phyloP scores from a whole-genome alignment of 1,140 invertebrate species.

The Heterodera schachtii region DNA sequence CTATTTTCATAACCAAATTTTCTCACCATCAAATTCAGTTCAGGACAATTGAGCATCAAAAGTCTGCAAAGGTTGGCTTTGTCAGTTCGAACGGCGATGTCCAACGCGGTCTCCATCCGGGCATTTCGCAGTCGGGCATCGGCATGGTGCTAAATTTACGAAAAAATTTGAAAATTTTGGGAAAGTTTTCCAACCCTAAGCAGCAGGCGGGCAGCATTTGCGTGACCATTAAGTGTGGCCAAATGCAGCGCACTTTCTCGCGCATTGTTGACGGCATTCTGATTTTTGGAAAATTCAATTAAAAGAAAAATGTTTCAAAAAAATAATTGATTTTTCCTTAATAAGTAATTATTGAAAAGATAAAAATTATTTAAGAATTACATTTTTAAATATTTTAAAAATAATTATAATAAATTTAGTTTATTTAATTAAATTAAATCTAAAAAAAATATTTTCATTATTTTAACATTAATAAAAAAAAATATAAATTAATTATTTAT shows the following conservation, averaged over 20 bases:
- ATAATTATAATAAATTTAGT: too few relatives aligned
- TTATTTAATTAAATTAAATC: too few relatives aligned
- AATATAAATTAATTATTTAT: too few relatives aligned
- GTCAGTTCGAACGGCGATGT: slow-evolving; percentile 83
- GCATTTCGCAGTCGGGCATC: slow-evolving; percentile 86
- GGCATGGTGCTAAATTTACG: slow-evolving; percentile 74
- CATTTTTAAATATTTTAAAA: too few relatives aligned
- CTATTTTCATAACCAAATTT: too few relatives aligned
- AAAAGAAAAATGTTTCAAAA: slow-evolving; percentile 11
- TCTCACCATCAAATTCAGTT: slow-evolving; percentile 47
- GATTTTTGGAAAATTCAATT: neutral
- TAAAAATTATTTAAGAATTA: too few relatives aligned
- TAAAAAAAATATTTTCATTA: too few relatives aligned
- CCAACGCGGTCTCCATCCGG: slow-evolving; percentile 85
- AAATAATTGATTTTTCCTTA: neutral
- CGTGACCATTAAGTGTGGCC: slow-evolving; percentile 90
- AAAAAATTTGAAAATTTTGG: slow-evolving; percentile 23
- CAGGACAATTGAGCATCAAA: slow-evolving; percentile 50
- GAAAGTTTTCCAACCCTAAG: slow-evolving; percentile 68
- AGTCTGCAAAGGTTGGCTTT: slow-evolving; percentile 75
- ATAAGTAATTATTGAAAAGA: too few relatives aligned
- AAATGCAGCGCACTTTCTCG: slow-evolving; percentile 90
- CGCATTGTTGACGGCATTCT: slow-evolving; percentile 78
- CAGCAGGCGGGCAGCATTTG: slow-evolving; percentile 81
- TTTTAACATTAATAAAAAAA: too few relatives aligned